phyloP scores from a whole-genome alignment of 2,888 invertebrate genomes.

The Tetragonisca angustula region DNA sequence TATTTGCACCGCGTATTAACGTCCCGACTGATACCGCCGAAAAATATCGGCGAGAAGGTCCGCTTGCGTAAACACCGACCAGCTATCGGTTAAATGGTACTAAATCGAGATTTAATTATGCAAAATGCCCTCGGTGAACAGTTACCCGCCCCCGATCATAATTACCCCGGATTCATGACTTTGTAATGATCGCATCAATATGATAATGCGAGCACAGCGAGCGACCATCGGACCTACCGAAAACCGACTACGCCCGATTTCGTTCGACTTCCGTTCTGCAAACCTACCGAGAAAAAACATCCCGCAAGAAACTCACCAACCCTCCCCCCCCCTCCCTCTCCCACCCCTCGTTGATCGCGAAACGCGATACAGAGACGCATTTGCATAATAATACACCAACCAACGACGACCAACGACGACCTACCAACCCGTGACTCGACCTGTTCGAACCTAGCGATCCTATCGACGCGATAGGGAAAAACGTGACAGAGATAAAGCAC shows the following conservation, averaged over 20 bases:
- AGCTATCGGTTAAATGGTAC: neutral
- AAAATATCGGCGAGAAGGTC: slow-evolving; percentile 9
- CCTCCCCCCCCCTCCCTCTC: too few species aligned
- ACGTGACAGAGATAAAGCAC: neutral
- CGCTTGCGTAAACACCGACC: slow-evolving; percentile 2
- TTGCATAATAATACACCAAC: neutral
- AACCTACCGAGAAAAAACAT: neutral
- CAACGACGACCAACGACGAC: neutral
- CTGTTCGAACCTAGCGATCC: neutral
- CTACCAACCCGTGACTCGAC: neutral
- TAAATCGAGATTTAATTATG: slow-evolving; percentile 47
- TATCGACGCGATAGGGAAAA: neutral
- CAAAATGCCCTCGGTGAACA: slow-evolving; percentile 28
- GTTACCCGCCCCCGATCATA: slow-evolving; percentile 37
- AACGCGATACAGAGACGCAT: neutral
- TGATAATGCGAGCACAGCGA: slow-evolving; percentile 27
- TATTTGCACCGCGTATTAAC: neutral
- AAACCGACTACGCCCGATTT: neutral
- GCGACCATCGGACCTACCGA: neutral
- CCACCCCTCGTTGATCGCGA: neutral
- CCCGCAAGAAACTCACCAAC: neutral
- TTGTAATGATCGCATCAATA: slow-evolving; percentile 43
- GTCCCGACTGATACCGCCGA: neutral
- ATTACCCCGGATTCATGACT: slow-evolving; percentile 33
- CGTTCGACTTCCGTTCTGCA: neutral